Percentiles rank a stretch among this genome's conserved stretches.
Evolutionary conservation across 2,113 vertebrate species (phyloP).

Genomic region (Todiramphus saurophagus): DNA sequence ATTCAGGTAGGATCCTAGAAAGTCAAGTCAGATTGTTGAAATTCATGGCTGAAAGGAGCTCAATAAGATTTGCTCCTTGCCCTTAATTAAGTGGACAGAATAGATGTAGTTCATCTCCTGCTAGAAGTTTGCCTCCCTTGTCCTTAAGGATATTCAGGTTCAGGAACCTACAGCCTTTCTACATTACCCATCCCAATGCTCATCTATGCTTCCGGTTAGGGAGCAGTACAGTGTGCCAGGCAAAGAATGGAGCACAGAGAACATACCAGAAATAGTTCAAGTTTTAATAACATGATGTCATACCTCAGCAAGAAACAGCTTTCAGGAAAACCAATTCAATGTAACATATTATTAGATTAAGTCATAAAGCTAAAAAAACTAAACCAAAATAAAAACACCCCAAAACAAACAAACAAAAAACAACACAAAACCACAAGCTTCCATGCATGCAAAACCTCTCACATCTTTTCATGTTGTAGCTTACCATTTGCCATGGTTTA

Average conservation of each 20-base stretch:
- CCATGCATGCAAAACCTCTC: background rate
- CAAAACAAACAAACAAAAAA: background rate
- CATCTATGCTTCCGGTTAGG: background rate
- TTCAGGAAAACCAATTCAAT: background rate
- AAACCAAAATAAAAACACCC: background rate
- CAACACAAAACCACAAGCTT: background rate
- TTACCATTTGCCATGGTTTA: background rate
- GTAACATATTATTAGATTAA: background rate
- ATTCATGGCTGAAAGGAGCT: background rate
- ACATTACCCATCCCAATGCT: background rate
- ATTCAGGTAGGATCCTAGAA: background rate
- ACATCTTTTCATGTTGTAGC: background rate
- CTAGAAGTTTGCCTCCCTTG: background rate
- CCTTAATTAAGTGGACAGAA: background rate
- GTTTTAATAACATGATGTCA: background rate
- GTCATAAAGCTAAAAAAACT: background rate
- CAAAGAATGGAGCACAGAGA: background rate
- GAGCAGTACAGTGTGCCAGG: background rate
- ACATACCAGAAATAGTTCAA: background rate
- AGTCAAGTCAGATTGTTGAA: background rate
- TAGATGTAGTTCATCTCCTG: background rate
- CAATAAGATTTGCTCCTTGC: background rate
- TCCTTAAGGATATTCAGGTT: background rate
- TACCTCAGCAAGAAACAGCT: background rate
- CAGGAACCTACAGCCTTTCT: background rate